Evolutionary conservation across 2,888 invertebrate genomes (phyloP).

Genomic region (Tridacna gigas): DNA sequence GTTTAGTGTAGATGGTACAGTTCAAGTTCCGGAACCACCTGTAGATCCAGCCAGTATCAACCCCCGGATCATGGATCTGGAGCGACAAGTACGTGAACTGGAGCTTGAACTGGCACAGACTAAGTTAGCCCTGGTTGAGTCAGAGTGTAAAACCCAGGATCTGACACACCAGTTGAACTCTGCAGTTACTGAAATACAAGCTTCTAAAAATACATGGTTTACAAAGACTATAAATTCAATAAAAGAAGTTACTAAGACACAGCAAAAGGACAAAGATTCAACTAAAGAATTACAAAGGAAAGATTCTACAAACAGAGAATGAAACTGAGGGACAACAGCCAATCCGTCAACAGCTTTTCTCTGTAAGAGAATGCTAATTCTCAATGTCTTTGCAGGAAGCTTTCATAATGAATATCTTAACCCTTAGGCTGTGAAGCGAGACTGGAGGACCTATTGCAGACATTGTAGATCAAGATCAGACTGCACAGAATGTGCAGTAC

Average conservation of each 20-base stretch:
- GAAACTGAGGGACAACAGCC: neutral
- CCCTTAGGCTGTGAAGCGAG: too few species aligned
- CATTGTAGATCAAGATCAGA: too few species aligned
- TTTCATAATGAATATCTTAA: too few species aligned
- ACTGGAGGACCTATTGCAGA: too few species aligned
- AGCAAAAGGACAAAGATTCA: constrained; percentile 68
- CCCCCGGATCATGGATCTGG: constrained; percentile 75
- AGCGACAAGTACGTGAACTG: constrained; percentile 88
- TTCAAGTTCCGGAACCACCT: constrained; percentile 73
- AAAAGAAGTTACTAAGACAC: constrained; percentile 85
- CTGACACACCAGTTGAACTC: constrained; percentile 95
- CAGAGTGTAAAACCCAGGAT: constrained; percentile 96
- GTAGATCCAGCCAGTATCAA: constrained; percentile 74
- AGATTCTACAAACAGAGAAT: constrained; percentile 59
- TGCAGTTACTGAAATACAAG: constrained; percentile 91
- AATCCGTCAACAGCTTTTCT: too few species aligned
- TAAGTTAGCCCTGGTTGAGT: constrained; percentile 98
- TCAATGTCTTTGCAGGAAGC: too few species aligned
- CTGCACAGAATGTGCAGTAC: too few species aligned
- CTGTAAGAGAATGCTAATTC: too few species aligned
- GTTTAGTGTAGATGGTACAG: constrained; percentile 78
- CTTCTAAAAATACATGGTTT: constrained; percentile 92
- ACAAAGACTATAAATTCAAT: constrained; percentile 93
- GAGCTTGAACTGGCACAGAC: constrained; percentile 98
- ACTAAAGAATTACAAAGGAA: constrained; percentile 55